Percentiles rank a stretch among this genome's conserved stretches.
phyloP scores from a whole-genome alignment of 2,888 invertebrate species.

The Kuschelorhynchus macadamiae region DNA sequence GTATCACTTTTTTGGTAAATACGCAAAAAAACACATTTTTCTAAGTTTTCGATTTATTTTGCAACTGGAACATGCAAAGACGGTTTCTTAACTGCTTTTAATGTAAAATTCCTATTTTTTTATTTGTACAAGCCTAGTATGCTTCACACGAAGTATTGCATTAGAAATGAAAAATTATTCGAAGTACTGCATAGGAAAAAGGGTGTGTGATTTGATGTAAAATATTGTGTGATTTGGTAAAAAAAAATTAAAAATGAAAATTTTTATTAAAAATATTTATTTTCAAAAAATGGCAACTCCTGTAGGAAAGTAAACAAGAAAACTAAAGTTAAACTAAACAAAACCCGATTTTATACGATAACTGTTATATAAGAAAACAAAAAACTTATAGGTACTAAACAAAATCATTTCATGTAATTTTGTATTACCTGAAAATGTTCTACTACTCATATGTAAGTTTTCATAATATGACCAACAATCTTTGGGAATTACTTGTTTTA shows the following conservation, averaged over 20 bases:
- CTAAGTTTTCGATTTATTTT: too few species aligned
- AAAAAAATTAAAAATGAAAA: not conserved
- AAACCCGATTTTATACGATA: too few species aligned
- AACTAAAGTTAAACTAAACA: too few species aligned
- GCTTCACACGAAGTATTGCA: conserved; percentile 5
- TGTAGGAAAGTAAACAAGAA: too few species aligned
- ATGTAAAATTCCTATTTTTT: not conserved
- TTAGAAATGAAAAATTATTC: not conserved
- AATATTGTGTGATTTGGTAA: too few species aligned
- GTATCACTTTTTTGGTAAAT: too few species aligned
- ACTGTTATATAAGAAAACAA: not conserved
- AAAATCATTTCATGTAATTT: not conserved
- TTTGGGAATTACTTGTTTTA: conserved; percentile 18
- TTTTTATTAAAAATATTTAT: not conserved
- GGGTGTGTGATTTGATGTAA: too few species aligned
- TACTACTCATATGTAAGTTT: not conserved
- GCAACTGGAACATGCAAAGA: too few species aligned
- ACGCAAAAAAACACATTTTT: too few species aligned
- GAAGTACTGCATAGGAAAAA: conserved; percentile 1
- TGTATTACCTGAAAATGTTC: not conserved
- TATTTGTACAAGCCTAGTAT: not conserved
- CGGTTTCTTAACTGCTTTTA: too few species aligned
- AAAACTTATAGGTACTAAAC: not conserved
- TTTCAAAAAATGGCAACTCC: not conserved
- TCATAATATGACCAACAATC: not conserved